Percentiles rank a stretch among this genome's conserved stretches.
Conservation (phyloP, 2,113 vertebrate species). For the Aptenodytes forsteri region DNA sequence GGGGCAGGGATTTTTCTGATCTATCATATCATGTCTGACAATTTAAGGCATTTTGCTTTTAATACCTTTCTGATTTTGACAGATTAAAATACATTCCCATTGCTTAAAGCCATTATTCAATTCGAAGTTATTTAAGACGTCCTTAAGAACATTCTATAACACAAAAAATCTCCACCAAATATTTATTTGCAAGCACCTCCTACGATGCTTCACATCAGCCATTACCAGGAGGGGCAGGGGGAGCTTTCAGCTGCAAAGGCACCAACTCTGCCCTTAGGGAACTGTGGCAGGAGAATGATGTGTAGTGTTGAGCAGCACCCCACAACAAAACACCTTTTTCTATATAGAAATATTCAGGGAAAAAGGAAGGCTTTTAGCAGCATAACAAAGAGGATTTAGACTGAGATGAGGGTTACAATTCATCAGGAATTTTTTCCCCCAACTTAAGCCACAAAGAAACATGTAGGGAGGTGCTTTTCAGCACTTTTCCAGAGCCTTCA, state of each 20-base stretch:
- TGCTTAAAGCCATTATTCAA: neutral
- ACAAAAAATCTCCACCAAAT: too few species aligned
- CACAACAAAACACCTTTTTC: rapidly evolving
- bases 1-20: neutral
- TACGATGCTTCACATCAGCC: neutral
- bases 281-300: rapidly evolving
- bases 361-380: neutral
- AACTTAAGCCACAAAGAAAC: rapidly evolving
- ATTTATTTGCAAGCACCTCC: too few species aligned
- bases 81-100: neutral
- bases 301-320: neutral
- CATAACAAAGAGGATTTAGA: neutral
- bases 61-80: neutral
- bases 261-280: rapidly evolving
- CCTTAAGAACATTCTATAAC: neutral
- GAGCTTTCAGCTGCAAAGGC: neutral
- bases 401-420: neutral
- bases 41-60: neutral
- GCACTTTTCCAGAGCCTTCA: neutral
- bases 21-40: neutral
- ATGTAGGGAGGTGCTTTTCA: rapidly evolving
- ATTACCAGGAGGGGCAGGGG: rapidly evolving
- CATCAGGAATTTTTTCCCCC: neutral
- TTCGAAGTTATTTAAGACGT: neutral
- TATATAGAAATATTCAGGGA: rapidly evolving